Conservation (phyloP, 2,888 invertebrate species). For the Latrodectus elegans region DNA sequence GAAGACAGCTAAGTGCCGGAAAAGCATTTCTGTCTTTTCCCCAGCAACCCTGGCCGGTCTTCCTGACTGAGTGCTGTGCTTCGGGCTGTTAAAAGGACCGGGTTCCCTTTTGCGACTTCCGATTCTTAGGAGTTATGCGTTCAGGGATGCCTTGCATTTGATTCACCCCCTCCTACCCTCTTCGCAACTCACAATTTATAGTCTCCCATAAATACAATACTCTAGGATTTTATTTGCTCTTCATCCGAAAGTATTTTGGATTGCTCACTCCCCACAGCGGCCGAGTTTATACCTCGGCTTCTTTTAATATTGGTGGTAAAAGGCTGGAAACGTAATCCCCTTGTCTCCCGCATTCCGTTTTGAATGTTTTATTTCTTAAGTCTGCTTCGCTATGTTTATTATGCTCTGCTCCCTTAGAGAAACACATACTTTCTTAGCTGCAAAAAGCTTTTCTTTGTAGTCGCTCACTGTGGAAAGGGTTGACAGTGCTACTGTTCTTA, state of each 20-base stretch:
- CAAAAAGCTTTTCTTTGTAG: too few relatives aligned
- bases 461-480: too few relatives aligned
- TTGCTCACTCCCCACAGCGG: neutral
- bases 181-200: constrained; percentile 37
- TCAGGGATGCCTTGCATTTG: neutral
- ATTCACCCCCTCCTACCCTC: neutral
- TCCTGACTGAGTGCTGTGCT: constrained; percentile 5
- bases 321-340: neutral
- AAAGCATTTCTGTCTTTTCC: constrained; percentile 5
- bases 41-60: constrained; percentile 43
- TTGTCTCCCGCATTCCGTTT: too few relatives aligned
- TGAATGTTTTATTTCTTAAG: too few relatives aligned
- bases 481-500: too few relatives aligned
- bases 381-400: too few relatives aligned
- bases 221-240: constrained; percentile 38
- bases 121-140: constrained; percentile 37
- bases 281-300: neutral
- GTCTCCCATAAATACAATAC: constrained; percentile 41
- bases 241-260: constrained; percentile 19
- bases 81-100: constrained; percentile 32
- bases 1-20: neutral
- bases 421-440: too few relatives aligned
- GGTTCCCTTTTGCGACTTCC: constrained; percentile 40
- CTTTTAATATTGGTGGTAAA: neutral
- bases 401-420: too few relatives aligned